Percentiles rank a stretch among this genome's conserved stretches.
phyloP scores from a whole-genome alignment of 2,888 invertebrate species.

The Drosophila tripunctata region DNA sequence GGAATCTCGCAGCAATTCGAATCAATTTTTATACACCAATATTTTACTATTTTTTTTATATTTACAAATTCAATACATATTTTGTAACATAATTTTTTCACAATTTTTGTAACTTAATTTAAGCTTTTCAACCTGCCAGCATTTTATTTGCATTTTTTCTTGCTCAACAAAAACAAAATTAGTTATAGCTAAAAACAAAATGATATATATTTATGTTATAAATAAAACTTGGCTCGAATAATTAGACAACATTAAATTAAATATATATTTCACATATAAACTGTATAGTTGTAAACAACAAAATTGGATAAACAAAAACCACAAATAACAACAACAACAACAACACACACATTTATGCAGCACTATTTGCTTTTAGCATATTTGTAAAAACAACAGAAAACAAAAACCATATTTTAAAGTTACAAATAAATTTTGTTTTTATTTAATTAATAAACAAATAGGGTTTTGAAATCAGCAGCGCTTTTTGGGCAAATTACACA shows the following conservation, averaged over 20 bases:
- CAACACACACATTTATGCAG: slow-evolving; percentile 38
- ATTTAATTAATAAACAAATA: slow-evolving; percentile 40
- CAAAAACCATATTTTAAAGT: slow-evolving; percentile 38
- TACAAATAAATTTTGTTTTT: slow-evolving; percentile 60
- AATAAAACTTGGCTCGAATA: slow-evolving; percentile 47
- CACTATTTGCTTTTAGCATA: slow-evolving; percentile 63
- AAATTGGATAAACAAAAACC: slow-evolving; percentile 56
- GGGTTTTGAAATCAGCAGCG: neutral
- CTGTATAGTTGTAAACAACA: slow-evolving; percentile 45
- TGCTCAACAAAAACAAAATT: slow-evolving; percentile 42
- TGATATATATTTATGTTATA: slow-evolving; percentile 17
- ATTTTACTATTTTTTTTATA: slow-evolving; percentile 18
- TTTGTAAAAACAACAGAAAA: slow-evolving; percentile 55
- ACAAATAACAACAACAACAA: no score
- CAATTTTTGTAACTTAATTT: slow-evolving; percentile 47
- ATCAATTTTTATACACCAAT: slow-evolving; percentile 7
- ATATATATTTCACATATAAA: slow-evolving; percentile 24
- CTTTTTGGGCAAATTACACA: neutral
- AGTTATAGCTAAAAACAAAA: slow-evolving; percentile 18
- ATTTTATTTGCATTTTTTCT: slow-evolving; percentile 62
- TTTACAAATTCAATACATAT: slow-evolving; percentile 29
- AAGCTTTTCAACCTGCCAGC: slow-evolving; percentile 75
- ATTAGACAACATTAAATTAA: slow-evolving; percentile 30
- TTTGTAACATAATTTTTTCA: slow-evolving; percentile 50
- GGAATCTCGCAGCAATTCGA: slow-evolving; percentile 40